Percentiles rank a stretch among this genome's conserved stretches.
Conservation (phyloP, 2,113 vertebrate genomes). For the Leptobrachium leishanense region DNA sequence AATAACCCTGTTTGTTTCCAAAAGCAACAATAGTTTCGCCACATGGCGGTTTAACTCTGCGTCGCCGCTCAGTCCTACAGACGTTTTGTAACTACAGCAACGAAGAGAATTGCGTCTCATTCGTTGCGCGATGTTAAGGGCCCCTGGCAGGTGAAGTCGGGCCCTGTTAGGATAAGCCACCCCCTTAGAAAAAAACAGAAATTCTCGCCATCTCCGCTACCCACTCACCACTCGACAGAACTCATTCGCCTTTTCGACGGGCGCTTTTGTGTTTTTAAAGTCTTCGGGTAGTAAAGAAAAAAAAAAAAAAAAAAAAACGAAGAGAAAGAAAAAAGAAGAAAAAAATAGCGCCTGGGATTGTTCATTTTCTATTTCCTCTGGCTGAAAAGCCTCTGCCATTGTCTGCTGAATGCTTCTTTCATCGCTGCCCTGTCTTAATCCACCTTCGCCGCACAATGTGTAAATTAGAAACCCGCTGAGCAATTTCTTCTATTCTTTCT, state of each 20-base stretch:
- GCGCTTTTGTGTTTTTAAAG: constrained; percentile 34
- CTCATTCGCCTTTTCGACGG: constrained; percentile 33
- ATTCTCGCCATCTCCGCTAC: constrained; percentile 26
- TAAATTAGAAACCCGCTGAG: constrained; percentile 46
- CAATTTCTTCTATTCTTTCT: constrained; percentile 48
- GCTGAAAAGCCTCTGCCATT: constrained; percentile 28
- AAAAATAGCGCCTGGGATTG: constrained; percentile 12
- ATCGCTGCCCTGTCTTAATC: constrained; percentile 47
- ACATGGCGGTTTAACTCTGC: too few species aligned
- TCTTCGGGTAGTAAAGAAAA: constrained; percentile 23
- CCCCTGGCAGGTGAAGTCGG: constrained; percentile 16
- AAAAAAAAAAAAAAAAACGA: not conserved
- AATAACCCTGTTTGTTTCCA: too few species aligned
- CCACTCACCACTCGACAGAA: constrained; percentile 42
- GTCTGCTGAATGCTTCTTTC: constrained; percentile 46
- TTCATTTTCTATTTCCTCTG: constrained; percentile 35
- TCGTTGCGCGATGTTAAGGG: constrained; percentile 13
- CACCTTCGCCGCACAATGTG: constrained; percentile 39
- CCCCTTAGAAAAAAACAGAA: constrained; percentile 23
- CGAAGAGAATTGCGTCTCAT: not conserved
- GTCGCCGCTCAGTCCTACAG: too few species aligned
- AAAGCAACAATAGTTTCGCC: too few species aligned
- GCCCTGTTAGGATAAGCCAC: constrained; percentile 7
- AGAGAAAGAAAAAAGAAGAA: too few species aligned
- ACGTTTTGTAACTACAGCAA: not conserved